Base-by-base conservation (phyloP, 2,797 vertebrate genomes). In the Podarcis lilfordi region DNA sequence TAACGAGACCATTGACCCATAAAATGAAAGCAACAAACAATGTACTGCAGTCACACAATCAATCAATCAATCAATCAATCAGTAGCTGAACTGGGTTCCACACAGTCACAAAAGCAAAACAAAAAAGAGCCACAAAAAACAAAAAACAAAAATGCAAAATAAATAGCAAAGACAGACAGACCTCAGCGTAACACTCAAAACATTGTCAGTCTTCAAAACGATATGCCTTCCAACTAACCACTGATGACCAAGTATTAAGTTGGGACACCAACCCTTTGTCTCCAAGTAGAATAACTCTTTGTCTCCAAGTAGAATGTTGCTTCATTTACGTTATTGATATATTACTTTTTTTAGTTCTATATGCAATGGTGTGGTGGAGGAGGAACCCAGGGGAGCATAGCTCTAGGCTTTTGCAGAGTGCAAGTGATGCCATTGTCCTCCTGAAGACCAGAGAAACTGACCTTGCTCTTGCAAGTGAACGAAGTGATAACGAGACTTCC, bases 241-340 rank as follows among this genome's bases (percentile, higher is more conserved):
- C 32, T 27, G 25, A 68, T 69, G 11, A n/a, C n/a, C 32, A 76
- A 15, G 1, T 37, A 79, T 59, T 82, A 45, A 37, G 9, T 37
- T 40, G 13, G 15, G 10, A 77, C 80, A 75, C 89, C 64, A n/a
- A 13, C 29, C 55, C 91, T 87, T 64, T 79, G 32, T 68, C 32
- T 85, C 78, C 86, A 79, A 86, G 40, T 68, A 21, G 1, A 10
- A 72, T 5, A 32, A 13, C 29, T 61, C 91, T 87, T 64, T 79
- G 32, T 68, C 32, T 85, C 78, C 86, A 79, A 86, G 40, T 68
- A 21, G 1, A 10, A 72, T 5, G 11, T 64, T 86, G 37, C 75
- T 89, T 81, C 43, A 71, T 68, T 88, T 10, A n/a, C 87, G 59
- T 64, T 21, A 77, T 8, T 37, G 40, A 0, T 40, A 37, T 69